phyloP scores from a whole-genome alignment of 1,140 invertebrate genomes.

The Lordiphosa collinella region DNA sequence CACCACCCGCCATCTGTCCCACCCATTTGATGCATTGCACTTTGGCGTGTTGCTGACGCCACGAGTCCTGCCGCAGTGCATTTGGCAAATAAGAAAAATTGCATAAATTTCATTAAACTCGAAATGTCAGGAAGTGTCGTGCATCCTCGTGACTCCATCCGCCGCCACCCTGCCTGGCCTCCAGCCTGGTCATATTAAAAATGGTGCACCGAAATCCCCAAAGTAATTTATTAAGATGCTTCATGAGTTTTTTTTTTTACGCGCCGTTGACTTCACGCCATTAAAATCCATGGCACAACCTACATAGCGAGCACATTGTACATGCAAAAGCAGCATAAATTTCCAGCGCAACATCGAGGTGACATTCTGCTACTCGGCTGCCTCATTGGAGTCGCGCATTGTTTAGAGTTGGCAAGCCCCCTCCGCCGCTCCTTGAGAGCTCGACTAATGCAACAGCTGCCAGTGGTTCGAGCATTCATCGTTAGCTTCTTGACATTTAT shows the following conservation, averaged over 20 bases:
- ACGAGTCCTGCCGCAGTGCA: slow-evolving; percentile 59
- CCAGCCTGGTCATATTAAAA: slow-evolving; percentile 69
- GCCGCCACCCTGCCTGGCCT: slow-evolving; percentile 24
- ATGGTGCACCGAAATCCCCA: slow-evolving; percentile 78
- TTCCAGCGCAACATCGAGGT: slow-evolving; percentile 25
- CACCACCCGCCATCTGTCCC: slow-evolving; percentile 19
- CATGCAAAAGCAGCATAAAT: slow-evolving; percentile 60
- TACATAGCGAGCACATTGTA: slow-evolving; percentile 36
- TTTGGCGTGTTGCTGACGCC: slow-evolving; percentile 63
- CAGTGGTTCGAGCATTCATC: slow-evolving; percentile 52
- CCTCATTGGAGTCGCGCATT: slow-evolving; percentile 49
- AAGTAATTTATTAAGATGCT: slow-evolving; percentile 79
- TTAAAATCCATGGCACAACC: slow-evolving; percentile 63
- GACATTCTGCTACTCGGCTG: slow-evolving; percentile 32
- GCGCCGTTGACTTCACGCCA: slow-evolving; percentile 74
- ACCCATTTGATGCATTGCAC: slow-evolving; percentile 69
- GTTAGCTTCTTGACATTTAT: slow-evolving; percentile 70
- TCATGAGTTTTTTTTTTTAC: slow-evolving; percentile 61
- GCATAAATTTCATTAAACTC: slow-evolving; percentile 78
- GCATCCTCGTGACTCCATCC: slow-evolving; percentile 14
- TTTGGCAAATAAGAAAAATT: slow-evolving; percentile 78
- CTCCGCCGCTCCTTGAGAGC: slow-evolving; percentile 10
- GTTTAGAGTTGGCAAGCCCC: slow-evolving; percentile 9
- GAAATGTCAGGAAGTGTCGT: slow-evolving; percentile 73
- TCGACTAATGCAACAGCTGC: slow-evolving; percentile 51